Percentiles rank a stretch among this genome's conserved stretches.
phyloP scores from a whole-genome alignment of 2,113 vertebrate genomes.

The Phrynosoma platyrhinos region DNA sequence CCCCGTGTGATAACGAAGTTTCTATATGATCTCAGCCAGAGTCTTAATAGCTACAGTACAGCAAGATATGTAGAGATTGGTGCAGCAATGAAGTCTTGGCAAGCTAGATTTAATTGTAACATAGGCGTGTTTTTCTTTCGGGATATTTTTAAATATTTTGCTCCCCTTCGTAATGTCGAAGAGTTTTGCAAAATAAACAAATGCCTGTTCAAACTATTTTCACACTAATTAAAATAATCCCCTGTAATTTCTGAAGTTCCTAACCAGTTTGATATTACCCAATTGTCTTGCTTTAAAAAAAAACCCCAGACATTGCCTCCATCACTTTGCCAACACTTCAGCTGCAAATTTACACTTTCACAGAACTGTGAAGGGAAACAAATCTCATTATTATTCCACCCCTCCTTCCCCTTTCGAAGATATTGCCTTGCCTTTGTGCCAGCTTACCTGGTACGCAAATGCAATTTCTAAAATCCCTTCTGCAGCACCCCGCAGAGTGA shows the following conservation, averaged over 20 bases:
- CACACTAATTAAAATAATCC: neutral
- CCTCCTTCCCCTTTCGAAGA: conserved; percentile 27
- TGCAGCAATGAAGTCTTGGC: neutral
- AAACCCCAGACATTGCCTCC: conserved; percentile 39
- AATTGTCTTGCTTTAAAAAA: neutral
- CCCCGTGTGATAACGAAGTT: too few species aligned
- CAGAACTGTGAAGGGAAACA: conserved; percentile 50
- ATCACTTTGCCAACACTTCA: conserved; percentile 62
- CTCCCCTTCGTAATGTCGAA: neutral
- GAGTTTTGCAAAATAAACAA: conserved; percentile 7
- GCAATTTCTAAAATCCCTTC: conserved; percentile 32
- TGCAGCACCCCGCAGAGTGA: conserved; percentile 51
- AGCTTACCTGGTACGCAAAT: conserved; percentile 60
- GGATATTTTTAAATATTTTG: neutral
- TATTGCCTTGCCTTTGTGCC: conserved; percentile 45
- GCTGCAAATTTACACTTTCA: conserved; percentile 68
- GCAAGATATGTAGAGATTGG: neutral
- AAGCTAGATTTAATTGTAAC: neutral
- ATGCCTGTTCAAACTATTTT: neutral
- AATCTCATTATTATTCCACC: conserved; percentile 52
- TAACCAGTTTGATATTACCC: neutral
- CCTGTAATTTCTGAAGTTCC: neutral
- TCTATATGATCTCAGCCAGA: too few species aligned
- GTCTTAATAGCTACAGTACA: neutral
- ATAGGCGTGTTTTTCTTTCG: neutral